A percentile compares a stretch with the other conserved stretches of the same genome.
phyloP scores from a whole-genome alignment of 2,888 invertebrate genomes.

The Rhingia rostrata region DNA sequence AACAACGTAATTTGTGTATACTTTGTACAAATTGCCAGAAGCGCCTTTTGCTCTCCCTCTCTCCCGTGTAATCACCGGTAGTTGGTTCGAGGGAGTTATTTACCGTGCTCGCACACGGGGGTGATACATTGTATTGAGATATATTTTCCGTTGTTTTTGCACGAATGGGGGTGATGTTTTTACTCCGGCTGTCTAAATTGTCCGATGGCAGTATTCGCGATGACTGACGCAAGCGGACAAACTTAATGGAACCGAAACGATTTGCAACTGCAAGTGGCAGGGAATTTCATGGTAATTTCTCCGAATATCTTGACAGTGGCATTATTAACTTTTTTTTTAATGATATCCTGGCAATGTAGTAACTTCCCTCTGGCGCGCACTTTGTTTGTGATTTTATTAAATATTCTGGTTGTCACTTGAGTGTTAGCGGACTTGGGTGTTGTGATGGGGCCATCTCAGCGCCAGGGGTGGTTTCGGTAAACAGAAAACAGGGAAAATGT shows the following conservation, averaged over 20 bases:
- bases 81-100: not conserved
- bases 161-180: constrained; percentile 12
- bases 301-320: constrained; percentile 1
- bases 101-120: constrained; percentile 27
- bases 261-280: constrained; percentile 49
- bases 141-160: constrained; percentile 24
- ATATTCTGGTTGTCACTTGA: constrained; percentile 6
- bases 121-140: constrained; percentile 13
- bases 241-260: constrained; percentile 57
- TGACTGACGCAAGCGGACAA: constrained; percentile 58
- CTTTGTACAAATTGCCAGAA: constrained; percentile 18
- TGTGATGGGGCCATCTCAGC: not conserved
- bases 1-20: constrained; percentile 26
- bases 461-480: not conserved
- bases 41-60: not conserved
- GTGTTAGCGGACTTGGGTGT: not conserved
- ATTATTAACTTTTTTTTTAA: constrained; percentile 53
- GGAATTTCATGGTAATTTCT: constrained; percentile 18
- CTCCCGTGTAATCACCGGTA: not conserved
- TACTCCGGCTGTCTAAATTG: constrained; percentile 26
- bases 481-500: not conserved
- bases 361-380: constrained; percentile 1
- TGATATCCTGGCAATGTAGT: constrained; percentile 16
- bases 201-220: constrained; percentile 38
- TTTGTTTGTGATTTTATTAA: constrained; percentile 28